Evolutionary conservation across 2,888 invertebrate genomes (phyloP), one percentile per base, ranked within the genome.

Genomic region (Mongoloraphidia duomilia): DNA sequence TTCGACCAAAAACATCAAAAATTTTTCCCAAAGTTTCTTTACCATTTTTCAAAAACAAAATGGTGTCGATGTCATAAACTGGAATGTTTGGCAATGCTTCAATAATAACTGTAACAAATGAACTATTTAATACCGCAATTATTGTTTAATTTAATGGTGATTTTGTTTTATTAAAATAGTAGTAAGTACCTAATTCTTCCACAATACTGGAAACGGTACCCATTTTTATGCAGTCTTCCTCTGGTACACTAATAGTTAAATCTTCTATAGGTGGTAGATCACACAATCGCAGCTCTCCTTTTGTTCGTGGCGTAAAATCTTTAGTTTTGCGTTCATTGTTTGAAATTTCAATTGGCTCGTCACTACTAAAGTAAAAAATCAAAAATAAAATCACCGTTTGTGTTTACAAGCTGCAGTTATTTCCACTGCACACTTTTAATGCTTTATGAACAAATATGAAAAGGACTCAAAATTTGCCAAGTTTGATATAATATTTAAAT

Each of bases 1-100:
- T 87, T 65, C 75, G 86, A 11, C 96, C 95, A 63, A 95, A 82
- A 0, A 94, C 90, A 71, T 96, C 96, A 66, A 89, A 92, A 44
- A 95, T 80, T 64, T 81, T 78, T 8, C 88, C 88, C 5, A 91
- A 67, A 9, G 85, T 75, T 56, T 77, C 76, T 52, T 82, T 77
- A 4, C 89, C 87, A 57, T 80, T 78, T 11, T 91, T 84, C 51
- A 90, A 63, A 65, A 96, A 96, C 47, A 96, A 68, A 11, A 94
- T 77, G 1, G 89, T 87, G 53, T 93, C 94, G 55, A 92, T 67
- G 69, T 94, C 84, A 48, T 94, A 76, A 0, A 90, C 80, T 43
- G 89, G 84, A 13, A 80, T 79, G 49, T 78, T 78, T 10, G 82
- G 79, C 46, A 79, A 68, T 9, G 85, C 78, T 56, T 80, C 76